Evolutionary conservation across 2,113 vertebrate genomes (phyloP), one percentile per base, ranked within the genome.

Genomic region (Calidris pygmaea): DNA sequence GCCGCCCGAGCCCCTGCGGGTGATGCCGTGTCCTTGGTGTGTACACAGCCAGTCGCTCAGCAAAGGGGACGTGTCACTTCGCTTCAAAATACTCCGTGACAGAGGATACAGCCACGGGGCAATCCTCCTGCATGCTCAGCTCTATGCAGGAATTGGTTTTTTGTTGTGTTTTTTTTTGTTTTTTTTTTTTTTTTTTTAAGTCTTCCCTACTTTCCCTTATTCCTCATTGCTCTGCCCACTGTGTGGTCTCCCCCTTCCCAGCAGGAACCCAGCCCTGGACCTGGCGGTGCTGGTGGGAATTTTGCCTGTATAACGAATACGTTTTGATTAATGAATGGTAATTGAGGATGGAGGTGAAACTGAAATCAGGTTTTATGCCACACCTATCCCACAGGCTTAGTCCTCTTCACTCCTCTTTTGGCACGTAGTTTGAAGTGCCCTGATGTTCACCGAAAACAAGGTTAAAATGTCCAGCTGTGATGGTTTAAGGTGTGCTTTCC

Each of bases 291-390:
- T 47, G 92, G 17, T 66, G 85, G 70, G 77, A 83, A 37, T 59
- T 90, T 87, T 58, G 43, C 58, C 79, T 89, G 37, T n/a, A 16
- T 76, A 55, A 82, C 1, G 1, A 95, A 77, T 24, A 15, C 5
- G 17, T 70, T 91, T 94, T 53, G 53, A 60, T 93, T 93, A 88
- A 90, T 21, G 59, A 67, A 86, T 58, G 67, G 26, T 87, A 93
- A 81, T 48, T 59, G 60, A 67, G 70, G 47, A 85, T 63, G 56
- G 73, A 89, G 68, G 79, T 92, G 73, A 63, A 81, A 60, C 41
- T 39, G 47, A 66, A 78, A 81, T 67, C 15, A 22, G 37, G 62
- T 53, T 80, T 55, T 56, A 62, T 39, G 45, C 89, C 95, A 78
- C 87, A 78, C 90, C 67, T 59, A 63, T 3, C 15, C n/a, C 65